Percentiles rank a stretch among this genome's conserved stretches.
These are phyloP conservation scores for Willisornis vidua DNA, from an alignment of 2,113 vertebrate genomes.

Conservation along the genomic window DNA sequence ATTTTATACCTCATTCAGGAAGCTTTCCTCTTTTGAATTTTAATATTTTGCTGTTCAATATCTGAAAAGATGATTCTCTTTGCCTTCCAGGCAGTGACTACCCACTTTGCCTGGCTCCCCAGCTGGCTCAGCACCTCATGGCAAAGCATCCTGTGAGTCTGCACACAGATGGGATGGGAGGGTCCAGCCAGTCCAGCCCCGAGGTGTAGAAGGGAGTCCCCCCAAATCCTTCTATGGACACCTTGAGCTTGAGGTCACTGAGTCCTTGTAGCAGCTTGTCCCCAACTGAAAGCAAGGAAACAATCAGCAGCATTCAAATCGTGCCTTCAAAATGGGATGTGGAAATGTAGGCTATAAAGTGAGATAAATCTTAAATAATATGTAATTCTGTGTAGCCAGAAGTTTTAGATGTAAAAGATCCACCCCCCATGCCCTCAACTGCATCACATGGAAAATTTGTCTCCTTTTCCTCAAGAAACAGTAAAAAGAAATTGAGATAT, in stretches of 20 bases:
- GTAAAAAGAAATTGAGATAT: neutral
- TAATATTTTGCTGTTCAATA: neutral
- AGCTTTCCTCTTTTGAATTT: neutral
- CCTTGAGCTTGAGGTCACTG: neutral
- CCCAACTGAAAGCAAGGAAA: neutral
- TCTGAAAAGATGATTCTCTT: neutral
- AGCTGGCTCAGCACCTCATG: neutral
- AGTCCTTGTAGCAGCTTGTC: neutral
- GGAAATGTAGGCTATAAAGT: neutral
- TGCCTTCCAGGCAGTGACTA: neutral
- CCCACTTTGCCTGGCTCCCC: neutral
- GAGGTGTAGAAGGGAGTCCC: neutral
- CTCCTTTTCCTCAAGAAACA: neutral
- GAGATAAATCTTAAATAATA: neutral
- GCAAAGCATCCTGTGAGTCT: neutral
- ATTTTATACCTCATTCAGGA: neutral
- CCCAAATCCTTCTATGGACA: neutral
- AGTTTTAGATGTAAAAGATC: neutral
- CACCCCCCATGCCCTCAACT: neutral
- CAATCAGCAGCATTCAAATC: neutral
- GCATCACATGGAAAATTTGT: neutral
- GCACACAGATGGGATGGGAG: neutral
- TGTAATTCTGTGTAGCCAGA: neutral
- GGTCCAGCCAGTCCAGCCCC: neutral
- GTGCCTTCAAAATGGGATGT: neutral